Evolutionary conservation across 2,888 invertebrate species (phyloP).

Genomic region (Calliscelio sp.): DNA sequence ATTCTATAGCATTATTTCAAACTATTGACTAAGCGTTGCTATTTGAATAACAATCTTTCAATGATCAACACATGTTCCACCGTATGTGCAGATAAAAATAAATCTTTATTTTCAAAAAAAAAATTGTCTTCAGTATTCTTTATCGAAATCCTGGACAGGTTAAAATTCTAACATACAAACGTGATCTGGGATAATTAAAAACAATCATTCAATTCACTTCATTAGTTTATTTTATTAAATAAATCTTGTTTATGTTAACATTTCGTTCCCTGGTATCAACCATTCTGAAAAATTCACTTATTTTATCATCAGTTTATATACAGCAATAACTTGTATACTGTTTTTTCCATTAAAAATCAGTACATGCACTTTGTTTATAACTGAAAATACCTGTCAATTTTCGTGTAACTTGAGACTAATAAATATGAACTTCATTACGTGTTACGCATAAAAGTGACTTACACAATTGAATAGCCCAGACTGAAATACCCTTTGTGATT

Average conservation of each 20-base stretch:
- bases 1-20: slow-evolving; percentile 52
- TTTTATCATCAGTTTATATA: slow-evolving; percentile 33
- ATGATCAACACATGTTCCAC: slow-evolving; percentile 40
- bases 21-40: slow-evolving; percentile 41
- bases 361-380: slow-evolving; percentile 20
- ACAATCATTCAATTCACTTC: slow-evolving; percentile 17
- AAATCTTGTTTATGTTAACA: slow-evolving; percentile 54
- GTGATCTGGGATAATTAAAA: background rate
- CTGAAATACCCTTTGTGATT: too few species aligned
- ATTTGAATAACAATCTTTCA: slow-evolving; percentile 29
- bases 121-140: too few species aligned
- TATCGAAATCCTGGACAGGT: too few species aligned
- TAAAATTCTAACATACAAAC: too few species aligned
- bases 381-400: slow-evolving; percentile 13
- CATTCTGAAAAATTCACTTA: slow-evolving; percentile 46
- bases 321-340: slow-evolving; percentile 39
- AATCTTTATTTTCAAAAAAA: slow-evolving; percentile 55
- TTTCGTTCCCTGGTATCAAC: slow-evolving; percentile 33
- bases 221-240: slow-evolving; percentile 60
- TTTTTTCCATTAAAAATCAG: slow-evolving; percentile 29
- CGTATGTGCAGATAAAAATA: slow-evolving; percentile 40
- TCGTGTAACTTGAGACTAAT: background rate
- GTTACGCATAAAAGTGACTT: background rate
- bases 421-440: background rate
- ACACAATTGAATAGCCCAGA: too few species aligned